phyloP scores from a whole-genome alignment of 2,113 vertebrate species.

The Serilophus lunatus region DNA sequence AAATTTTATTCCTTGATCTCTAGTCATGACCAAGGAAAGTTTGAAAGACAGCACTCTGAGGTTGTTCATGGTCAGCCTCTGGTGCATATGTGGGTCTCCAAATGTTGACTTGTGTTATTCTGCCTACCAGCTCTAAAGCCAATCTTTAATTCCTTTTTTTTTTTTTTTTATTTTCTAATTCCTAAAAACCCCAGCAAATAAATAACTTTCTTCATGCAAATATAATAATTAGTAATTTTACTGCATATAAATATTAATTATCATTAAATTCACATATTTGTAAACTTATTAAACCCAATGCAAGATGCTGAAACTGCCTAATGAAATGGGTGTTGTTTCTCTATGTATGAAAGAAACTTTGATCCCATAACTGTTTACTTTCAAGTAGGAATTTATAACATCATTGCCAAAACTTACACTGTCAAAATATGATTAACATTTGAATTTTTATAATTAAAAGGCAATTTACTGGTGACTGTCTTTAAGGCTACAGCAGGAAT shows the following conservation, averaged over 20 bases:
- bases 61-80: neutral
- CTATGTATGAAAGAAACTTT: neutral
- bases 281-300: neutral
- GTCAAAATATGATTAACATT: neutral
- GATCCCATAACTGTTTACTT: neutral
- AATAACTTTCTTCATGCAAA: neutral
- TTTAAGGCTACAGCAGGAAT: neutral
- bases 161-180: neutral
- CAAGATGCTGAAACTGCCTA: neutral
- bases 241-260: neutral
- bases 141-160: neutral
- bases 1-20: neutral
- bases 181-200: rapidly evolving
- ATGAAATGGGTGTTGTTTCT: neutral
- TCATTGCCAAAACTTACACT: neutral
- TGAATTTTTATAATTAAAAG: neutral
- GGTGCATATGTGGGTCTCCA: neutral
- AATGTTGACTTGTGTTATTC: neutral
- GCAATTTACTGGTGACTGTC: neutral
- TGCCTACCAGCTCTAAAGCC: neutral
- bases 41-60: neutral
- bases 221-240: neutral
- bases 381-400: neutral
- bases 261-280: neutral
- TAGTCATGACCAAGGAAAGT: neutral